Evolutionary conservation across 2,797 vertebrate species (phyloP).

Genomic region (Semotilus atromaculatus): DNA sequence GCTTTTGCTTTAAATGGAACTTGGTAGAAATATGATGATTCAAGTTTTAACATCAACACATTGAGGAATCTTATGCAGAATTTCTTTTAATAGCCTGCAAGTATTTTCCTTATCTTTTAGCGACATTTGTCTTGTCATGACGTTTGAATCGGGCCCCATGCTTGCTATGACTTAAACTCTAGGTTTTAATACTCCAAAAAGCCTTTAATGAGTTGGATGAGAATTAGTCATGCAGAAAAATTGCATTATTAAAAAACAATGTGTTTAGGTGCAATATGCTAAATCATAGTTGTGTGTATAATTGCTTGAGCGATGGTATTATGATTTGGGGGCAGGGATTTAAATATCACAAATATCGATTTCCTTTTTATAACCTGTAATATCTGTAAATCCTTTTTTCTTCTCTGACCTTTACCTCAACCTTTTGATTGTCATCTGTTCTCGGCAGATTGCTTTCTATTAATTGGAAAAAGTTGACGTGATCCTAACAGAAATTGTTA

Average conservation of each 20-base stretch:
- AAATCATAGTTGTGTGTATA: neutral
- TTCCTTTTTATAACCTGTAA: neutral
- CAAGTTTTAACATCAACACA: neutral
- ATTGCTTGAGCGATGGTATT: neutral
- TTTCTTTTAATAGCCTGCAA: neutral
- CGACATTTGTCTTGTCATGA: neutral
- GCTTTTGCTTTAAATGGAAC: neutral
- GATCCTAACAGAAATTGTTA: neutral
- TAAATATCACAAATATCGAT: neutral
- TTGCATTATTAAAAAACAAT: neutral
- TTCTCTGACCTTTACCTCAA: constrained; percentile 12
- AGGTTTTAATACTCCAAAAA: neutral
- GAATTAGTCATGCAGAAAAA: neutral
- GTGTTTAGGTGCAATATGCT: neutral
- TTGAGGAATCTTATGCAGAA: neutral
- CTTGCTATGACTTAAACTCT: neutral
- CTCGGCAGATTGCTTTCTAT: neutral
- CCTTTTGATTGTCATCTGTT: neutral
- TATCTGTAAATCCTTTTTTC: neutral
- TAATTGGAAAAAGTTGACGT: constrained; percentile 9
- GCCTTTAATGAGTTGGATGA: neutral
- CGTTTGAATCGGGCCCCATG: neutral
- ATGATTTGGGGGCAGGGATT: neutral
- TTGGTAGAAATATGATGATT: neutral
- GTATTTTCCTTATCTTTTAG: neutral